Evolutionary conservation across 2,113 vertebrate genomes (phyloP).

Genomic region (Saguinus midas): DNA sequence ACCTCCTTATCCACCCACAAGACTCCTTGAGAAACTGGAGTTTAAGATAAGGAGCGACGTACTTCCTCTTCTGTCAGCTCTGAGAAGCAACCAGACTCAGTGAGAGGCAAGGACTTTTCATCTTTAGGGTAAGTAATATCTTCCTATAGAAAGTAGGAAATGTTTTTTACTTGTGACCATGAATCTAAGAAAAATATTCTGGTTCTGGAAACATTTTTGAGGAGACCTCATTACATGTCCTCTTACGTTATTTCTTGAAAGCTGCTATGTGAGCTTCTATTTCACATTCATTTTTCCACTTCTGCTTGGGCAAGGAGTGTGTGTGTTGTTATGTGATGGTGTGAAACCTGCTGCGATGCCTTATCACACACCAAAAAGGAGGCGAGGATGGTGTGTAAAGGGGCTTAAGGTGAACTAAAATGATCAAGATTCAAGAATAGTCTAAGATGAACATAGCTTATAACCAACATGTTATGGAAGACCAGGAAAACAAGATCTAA

Average conservation of each 20-base stretch:
- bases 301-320: not conserved
- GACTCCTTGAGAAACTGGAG: not conserved
- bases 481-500: not conserved
- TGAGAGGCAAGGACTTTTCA: not conserved
- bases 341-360: not conserved
- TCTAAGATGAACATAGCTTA: not conserved
- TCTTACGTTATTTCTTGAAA: not conserved
- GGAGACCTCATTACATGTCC: not conserved
- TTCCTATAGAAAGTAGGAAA: not conserved
- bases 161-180: not conserved
- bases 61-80: constrained; percentile 28
- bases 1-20: not conserved
- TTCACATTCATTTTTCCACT: not conserved
- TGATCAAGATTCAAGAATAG: not conserved
- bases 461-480: not conserved
- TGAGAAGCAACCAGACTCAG: not conserved
- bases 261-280: accelerated
- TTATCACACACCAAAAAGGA: not conserved
- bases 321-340: not conserved
- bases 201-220: not conserved
- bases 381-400: not conserved
- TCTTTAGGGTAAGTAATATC: constrained; percentile 35
- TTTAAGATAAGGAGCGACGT: not conserved
- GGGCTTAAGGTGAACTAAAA: not conserved
- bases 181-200: not conserved